Conservation (phyloP, 2,888 invertebrate species). For the Melangyna quadrimaculata region DNA sequence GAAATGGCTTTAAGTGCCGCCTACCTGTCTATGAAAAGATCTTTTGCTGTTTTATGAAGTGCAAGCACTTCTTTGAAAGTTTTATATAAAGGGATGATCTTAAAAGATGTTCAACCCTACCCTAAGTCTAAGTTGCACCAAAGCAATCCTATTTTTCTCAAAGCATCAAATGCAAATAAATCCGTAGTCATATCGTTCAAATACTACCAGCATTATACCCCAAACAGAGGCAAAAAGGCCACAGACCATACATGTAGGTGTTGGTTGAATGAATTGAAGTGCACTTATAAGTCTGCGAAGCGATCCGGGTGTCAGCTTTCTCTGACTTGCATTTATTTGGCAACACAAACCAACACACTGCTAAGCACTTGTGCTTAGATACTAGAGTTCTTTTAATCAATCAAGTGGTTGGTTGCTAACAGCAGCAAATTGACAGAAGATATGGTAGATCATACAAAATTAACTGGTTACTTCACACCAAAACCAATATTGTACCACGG, state of each 20-base stretch:
- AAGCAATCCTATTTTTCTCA: background rate
- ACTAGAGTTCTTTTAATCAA: constrained; percentile 17
- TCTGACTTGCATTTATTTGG: constrained; percentile 26
- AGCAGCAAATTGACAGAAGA: constrained; percentile 24
- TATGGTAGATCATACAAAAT: constrained; percentile 1
- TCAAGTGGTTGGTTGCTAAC: constrained; percentile 1
- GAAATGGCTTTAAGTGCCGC: too few species aligned
- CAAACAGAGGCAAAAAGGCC: constrained; percentile 3
- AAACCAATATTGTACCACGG: constrained; percentile 70
- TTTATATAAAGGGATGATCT: background rate
- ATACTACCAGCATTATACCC: constrained; percentile 10
- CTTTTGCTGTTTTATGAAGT: too few species aligned
- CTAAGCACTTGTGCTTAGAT: constrained; percentile 17
- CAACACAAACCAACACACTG: constrained; percentile 4
- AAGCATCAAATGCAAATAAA: background rate
- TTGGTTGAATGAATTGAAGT: constrained; percentile 44
- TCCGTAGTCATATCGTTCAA: constrained; percentile 2
- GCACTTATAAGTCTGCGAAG: constrained; percentile 63
- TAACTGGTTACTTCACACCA: constrained; percentile 37
- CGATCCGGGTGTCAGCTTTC: constrained; percentile 50
- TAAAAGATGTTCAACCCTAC: background rate
- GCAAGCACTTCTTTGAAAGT: too few species aligned
- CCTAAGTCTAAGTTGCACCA: background rate
- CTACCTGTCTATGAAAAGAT: too few species aligned
- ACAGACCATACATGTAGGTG: constrained; percentile 25